Base-by-base conservation (phyloP, 2,888 invertebrate genomes). In the Baronia brevicornis region DNA sequence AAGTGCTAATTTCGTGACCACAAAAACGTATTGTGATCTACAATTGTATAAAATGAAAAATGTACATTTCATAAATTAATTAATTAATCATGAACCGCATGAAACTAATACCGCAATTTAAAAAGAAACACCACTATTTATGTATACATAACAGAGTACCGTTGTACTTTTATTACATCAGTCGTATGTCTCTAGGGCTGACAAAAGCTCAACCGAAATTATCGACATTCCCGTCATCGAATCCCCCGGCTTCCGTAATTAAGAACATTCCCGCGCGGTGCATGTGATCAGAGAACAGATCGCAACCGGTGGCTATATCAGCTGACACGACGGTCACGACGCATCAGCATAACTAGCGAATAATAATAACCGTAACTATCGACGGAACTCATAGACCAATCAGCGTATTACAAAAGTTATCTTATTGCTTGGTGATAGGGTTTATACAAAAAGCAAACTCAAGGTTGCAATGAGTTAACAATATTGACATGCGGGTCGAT, bases 401-500 rank as follows among this genome's bases (percentile, higher is more conserved):
- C 9, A 6, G 7, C 12, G 8, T 9, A 13, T 20, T 5, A 21
- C 19, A 25, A 32, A 32, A 25, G 11, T 9, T 28, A 25, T 25
- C 32, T 36, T 36, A 15, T 28, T 28, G 26, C 44, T 15, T 30
- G 5, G 39, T 18, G 25, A 51, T 60, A 66, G 50, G 51, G 39
- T 31, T 49, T 39, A 51, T 28, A 41, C 42, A 33, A 43, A n/a
- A 36, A 29, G 39, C 53, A 53, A 52, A 33, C 41, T 33, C 27
- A 41, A 51, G 43, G 44, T 46, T 54, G 60, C 51, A 36, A 38
- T 41, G 41, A 46, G 51, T 46, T 63, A 61, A 61, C 57, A 54
- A 54, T 58, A 64, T 60, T 60, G 64, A 60, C 54, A 70, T 67
- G 63, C 66, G 68, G 67, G 61, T 43, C 42, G 27, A 28, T 60